Evolutionary conservation across 2,797 vertebrate genomes (phyloP).

Genomic region (Artibeus jamaicensis): DNA sequence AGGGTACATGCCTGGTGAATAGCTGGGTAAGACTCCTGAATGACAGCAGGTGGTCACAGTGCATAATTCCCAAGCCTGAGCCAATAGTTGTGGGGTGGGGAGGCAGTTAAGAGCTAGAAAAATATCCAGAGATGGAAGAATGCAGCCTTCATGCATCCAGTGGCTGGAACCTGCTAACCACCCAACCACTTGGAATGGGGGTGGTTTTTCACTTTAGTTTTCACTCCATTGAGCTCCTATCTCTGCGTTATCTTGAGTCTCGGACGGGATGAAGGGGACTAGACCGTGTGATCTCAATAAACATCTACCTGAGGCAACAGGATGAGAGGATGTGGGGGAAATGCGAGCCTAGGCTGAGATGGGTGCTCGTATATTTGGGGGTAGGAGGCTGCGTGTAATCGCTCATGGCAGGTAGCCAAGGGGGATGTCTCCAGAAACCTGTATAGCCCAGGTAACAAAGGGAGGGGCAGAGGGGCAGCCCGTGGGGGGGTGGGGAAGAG

Average conservation of each 20-base stretch:
- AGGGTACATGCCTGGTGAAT: background rate
- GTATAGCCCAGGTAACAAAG: no score
- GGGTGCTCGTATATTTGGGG: background rate
- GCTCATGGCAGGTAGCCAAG: background rate
- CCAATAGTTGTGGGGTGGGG: background rate
- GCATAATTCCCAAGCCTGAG: background rate
- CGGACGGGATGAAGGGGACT: constrained; percentile 38
- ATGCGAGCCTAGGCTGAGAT: background rate
- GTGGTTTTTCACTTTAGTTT: constrained; percentile 57
- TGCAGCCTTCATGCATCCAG: constrained; percentile 60
- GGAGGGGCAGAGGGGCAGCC: background rate
- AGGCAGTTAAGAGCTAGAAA: constrained; percentile 13
- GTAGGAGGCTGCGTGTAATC: background rate
- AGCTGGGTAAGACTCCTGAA: background rate
- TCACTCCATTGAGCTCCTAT: constrained; percentile 50
- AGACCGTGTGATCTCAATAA: constrained; percentile 72
- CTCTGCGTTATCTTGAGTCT: constrained; percentile 72
- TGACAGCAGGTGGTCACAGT: background rate
- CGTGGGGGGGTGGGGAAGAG: accelerated
- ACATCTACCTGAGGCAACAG: constrained; percentile 66
- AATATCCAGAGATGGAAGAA: background rate
- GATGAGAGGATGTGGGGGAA: background rate
- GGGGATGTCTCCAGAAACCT: background rate
- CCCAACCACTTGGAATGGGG: background rate
- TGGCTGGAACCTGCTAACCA: background rate